Conservation (phyloP, 1,140 invertebrate species). For the Eriosoma lanigerum region DNA sequence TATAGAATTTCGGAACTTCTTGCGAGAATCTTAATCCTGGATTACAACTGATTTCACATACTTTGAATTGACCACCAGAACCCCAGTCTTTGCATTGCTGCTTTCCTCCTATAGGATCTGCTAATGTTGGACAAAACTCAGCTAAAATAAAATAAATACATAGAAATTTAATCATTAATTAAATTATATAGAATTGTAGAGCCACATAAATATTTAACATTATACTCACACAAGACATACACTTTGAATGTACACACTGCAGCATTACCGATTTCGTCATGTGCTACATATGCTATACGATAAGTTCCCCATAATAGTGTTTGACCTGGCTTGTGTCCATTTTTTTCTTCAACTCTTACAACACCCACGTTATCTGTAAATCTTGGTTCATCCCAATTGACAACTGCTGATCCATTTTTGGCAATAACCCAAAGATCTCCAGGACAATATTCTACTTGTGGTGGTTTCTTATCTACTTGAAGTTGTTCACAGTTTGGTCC, state of each 20-base stretch:
- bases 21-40: conserved; percentile 85
- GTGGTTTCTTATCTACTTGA: conserved; percentile 82
- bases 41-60: conserved; percentile 86
- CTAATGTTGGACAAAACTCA: conserved; percentile 84
- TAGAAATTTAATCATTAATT: not conserved
- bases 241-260: conserved; percentile 93
- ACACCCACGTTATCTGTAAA: conserved; percentile 87
- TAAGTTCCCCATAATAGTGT: conserved; percentile 91
- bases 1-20: conserved; percentile 89
- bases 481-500: conserved; percentile 82
- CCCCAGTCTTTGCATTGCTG: conserved; percentile 95
- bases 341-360: conserved; percentile 77
- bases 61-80: conserved; percentile 90
- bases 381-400: conserved; percentile 91
- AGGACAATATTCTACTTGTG: conserved; percentile 85
- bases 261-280: conserved; percentile 85
- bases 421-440: conserved; percentile 92
- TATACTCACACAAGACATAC: conserved; percentile 77
- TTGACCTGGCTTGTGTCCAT: conserved; percentile 85
- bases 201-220: not conserved
- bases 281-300: conserved; percentile 89
- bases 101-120: conserved; percentile 84
- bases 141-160: conserved; percentile 62
- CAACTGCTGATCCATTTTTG: conserved; percentile 85
- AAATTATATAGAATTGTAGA: not conserved